Evolutionary conservation across 2,797 vertebrate genomes (phyloP), one percentile per base, ranked within the genome.

Genomic region (Podarcis siculus): DNA sequence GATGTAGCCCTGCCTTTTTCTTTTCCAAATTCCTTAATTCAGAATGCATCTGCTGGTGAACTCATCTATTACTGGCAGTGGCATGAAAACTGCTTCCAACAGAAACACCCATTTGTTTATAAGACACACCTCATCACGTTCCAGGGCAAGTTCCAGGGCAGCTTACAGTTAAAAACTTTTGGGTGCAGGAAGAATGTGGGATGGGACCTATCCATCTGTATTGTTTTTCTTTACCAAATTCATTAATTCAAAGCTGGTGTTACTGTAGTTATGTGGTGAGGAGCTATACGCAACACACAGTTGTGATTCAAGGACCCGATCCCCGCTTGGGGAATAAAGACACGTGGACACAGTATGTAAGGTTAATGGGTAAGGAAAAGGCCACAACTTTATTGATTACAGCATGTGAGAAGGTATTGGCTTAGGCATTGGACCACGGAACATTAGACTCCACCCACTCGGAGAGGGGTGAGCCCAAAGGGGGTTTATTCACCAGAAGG

Each of bases 221-320:
- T 77, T 95, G 89, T 93, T 94, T 93, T 95, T 92, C 86, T 91
- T 91, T 83, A 87, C 69, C 42, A 93, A 95, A 94, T 95, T 95
- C 93, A 96, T 95, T 95, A 93, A 94, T 95, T 95, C 92, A 92
- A 90, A 87, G 95, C 92, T 87, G 49, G 69, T 81, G 94, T 96
- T 92, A 96, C 93, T 94, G 32, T 80, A 23, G 39, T 27, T 19
- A 39, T 42, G 19, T 35, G 49, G 23, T 25, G 39, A 82, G 25
- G 64, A 67, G 67, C 66, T 39, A 17, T 9, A 27, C 8, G 5
- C 45, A 55, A 55, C 67, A 83, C 45, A 15, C 17, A 73, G n/a
- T 73, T n/a, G n/a, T n/a, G n/a, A n/a, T n/a, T n/a, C n/a, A n/a
- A n/a, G n/a, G n/a, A n/a, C n/a, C n/a, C n/a, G n/a, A n/a, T n/a